Evolutionary conservation across 2,113 vertebrate genomes (phyloP), one percentile per base, ranked within the genome.

Genomic region (Xiphorhynchus elegans): DNA sequence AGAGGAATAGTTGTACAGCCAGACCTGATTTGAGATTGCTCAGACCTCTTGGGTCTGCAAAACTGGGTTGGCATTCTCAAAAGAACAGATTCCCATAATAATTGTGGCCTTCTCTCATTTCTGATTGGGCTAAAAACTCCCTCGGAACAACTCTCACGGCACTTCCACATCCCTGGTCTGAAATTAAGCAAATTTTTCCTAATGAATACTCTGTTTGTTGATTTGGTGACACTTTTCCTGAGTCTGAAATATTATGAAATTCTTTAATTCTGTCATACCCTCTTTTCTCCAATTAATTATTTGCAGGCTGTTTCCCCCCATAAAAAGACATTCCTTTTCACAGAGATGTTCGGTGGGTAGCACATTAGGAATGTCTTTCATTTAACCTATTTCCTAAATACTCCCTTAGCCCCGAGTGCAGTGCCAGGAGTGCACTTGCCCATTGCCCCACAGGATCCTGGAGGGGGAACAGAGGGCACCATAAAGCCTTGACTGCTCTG

Each of bases 11-110:
- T 23, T 84, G 39, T n/a, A 44, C 92, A 95, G 92, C 49, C 88
- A 92, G 92, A 92, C 86, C 93, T 93, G 88, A 93, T 96, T 84
- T 78, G 90, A 97, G 88, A 95, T 94, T 88, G 76, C 29, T 96
- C 88, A 97, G 95, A 94, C 88, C 96, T 94, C 96, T 49, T 78
- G 95, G 88, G 96, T 92, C 90, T 59, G 69, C 84, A 93, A 97
- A 97, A 96, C 90, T 95, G 93, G 95, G 96, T 96, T 97, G 96
- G 90, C 10, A 1, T 87, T 94, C 96, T 97, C 95, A 89, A 88
- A 96, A 96, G 96, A 97, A 84, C 93, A 87, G 83, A 39, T 60
- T 97, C 95, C 93, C 96, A 89, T 90, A 96, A 92, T 93, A 90
- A 96, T 97, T 95, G 93, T 90, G 74, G 66, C 39, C 58, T 70